Base-by-base conservation (phyloP, 2,797 vertebrate species). In the Glyptemys insculpta region DNA sequence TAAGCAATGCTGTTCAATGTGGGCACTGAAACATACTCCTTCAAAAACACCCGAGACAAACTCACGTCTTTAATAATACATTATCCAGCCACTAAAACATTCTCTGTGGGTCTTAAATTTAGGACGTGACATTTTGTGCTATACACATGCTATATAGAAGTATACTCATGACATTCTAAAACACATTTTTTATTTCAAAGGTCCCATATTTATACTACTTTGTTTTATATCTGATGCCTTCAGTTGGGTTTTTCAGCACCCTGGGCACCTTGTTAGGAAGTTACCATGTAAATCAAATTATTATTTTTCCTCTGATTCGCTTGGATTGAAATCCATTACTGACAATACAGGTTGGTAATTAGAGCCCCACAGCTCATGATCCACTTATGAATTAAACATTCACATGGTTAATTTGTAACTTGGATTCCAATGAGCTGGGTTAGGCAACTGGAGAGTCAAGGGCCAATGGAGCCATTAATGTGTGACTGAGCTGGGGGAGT, bases 341-440 rank as follows among this genome's bases (percentile, higher is more conserved):
- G 88, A n/a, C 1, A 1, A 0, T 0, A 12, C 8, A 4, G 16
- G 9, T 31, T 15, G 2, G 34, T 65, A 72, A 86, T 62, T 72
- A 50, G 7, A 79, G 59, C 34, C 3, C 34, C 3, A 57, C 56
- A 56, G 18, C 59, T 83, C n/a, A 37, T 47, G 44, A 52, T 57
- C 81, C 8, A 47, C 59, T 79, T 56, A 79, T 65, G 91, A 83
- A 3, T 6, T 68, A 21, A 93, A 15, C 19, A n/a, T 88, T 79
- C 18, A 53, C 41, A 11, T 49, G 54, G 81, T 82, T 87, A 91
- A 91, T 88, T 87, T 85, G 92, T 91, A 96, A 97, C 94, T 83
- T 72, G 83, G 34, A 23, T 54, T 87, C 15, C 34, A 82, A 37
- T 5, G 53, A 87, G 62, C 31, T 81, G n/a, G 54, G n/a, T 50